These are phyloP conservation scores for Magallana ariakensis DNA, from an alignment of 1,140 invertebrate genomes.

Conservation along the genomic window DNA sequence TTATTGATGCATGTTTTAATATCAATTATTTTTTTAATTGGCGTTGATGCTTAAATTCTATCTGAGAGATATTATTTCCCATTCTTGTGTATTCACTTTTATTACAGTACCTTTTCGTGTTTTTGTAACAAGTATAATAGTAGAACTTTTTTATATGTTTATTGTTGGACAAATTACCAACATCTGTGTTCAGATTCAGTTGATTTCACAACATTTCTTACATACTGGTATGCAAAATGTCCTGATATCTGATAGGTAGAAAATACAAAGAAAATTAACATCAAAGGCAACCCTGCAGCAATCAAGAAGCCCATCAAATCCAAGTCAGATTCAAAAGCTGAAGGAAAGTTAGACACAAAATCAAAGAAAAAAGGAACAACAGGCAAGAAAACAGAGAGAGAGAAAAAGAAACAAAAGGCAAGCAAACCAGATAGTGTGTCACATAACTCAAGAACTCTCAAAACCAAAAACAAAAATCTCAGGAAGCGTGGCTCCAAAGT, in stretches of 20 bases:
- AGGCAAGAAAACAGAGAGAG: constrained; percentile 6
- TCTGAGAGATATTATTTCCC: too few species aligned
- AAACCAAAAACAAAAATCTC: constrained; percentile 78
- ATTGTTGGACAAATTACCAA: too few species aligned
- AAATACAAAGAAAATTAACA: not conserved
- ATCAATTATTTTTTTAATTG: too few species aligned
- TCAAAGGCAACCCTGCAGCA: not conserved
- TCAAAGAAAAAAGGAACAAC: not conserved
- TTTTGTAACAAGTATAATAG: too few species aligned
- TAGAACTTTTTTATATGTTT: too few species aligned
- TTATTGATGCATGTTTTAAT: too few species aligned
- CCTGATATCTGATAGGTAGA: not conserved
- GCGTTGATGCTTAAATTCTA: too few species aligned
- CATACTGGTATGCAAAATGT: too few species aligned
- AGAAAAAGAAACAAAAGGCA: not conserved
- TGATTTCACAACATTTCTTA: too few species aligned
- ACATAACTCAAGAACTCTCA: constrained; percentile 46
- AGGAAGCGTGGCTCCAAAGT: constrained; percentile 78
- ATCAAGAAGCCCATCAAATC: not conserved
- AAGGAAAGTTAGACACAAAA: not conserved
- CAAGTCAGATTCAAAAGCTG: not conserved
- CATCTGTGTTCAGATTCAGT: too few species aligned
- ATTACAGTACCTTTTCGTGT: too few species aligned
- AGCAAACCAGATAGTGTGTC: constrained; percentile 33
- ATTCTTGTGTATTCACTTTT: too few species aligned